Evolutionary conservation across 2,888 invertebrate genomes (phyloP).

Genomic region (Agriopis leucophaearia): DNA sequence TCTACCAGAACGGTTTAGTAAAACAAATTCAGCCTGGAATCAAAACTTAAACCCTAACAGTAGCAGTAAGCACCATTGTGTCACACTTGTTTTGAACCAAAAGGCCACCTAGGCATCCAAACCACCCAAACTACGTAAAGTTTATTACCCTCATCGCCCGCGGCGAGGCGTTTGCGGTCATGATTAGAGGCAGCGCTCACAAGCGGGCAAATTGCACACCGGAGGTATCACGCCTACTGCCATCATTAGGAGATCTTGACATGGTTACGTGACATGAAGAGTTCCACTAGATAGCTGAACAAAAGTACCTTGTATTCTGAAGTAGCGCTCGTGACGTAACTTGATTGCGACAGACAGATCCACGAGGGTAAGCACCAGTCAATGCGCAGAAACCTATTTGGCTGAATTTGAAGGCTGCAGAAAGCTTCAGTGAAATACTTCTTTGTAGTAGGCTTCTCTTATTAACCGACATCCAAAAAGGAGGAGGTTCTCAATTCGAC

Average conservation of each 20-base stretch:
- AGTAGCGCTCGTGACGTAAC: not conserved
- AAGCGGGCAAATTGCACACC: slow-evolving; percentile 38
- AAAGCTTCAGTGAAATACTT: too few relatives aligned
- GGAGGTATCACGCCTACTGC: slow-evolving; percentile 26
- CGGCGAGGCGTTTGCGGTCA: slow-evolving; percentile 27
- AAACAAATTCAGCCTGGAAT: not conserved
- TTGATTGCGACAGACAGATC: not conserved
- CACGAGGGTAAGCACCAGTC: not conserved
- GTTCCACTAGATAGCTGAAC: slow-evolving; percentile 2
- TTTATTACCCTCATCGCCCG: slow-evolving; percentile 37
- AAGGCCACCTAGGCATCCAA: slow-evolving; percentile 11
- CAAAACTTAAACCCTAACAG: not conserved
- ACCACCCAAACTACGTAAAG: slow-evolving; percentile 23
- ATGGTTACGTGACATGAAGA: slow-evolving; percentile 41
- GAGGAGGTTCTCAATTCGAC: too few relatives aligned
- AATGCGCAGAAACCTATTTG: too few relatives aligned
- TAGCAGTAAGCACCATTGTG: slow-evolving; percentile 4
- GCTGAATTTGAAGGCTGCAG: too few relatives aligned
- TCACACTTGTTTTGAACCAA: slow-evolving; percentile 10
- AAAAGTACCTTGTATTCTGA: not conserved
- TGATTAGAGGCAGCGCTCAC: slow-evolving; percentile 43
- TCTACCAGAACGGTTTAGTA: not conserved
- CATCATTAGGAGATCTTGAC: slow-evolving; percentile 44
- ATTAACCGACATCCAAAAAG: too few relatives aligned
- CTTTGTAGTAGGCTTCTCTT: too few relatives aligned